Conservation (phyloP, 1,140 invertebrate species). For the Drosophila novamexicana region DNA sequence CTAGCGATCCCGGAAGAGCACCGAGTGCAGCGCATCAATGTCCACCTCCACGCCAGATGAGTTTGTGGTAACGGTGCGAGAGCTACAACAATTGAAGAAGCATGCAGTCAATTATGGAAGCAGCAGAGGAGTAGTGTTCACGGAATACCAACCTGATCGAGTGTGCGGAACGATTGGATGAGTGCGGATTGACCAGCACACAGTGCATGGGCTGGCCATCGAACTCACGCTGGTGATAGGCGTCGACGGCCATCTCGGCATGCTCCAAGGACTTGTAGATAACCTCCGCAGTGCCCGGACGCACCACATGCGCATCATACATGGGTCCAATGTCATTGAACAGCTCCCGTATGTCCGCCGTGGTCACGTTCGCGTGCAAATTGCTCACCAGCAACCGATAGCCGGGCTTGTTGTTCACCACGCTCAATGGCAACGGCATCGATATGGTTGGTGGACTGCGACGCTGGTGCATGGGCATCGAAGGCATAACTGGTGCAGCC, state of each 20-base stretch:
- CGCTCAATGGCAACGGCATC: slow-evolving; percentile 35
- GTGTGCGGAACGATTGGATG: slow-evolving; percentile 86
- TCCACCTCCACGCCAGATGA: slow-evolving; percentile 73
- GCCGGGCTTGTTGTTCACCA: slow-evolving; percentile 84
- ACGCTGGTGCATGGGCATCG: slow-evolving; percentile 31
- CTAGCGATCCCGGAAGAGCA: slow-evolving; percentile 70
- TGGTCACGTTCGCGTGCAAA: slow-evolving; percentile 92
- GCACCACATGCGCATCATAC: slow-evolving; percentile 92
- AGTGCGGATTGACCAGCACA: slow-evolving; percentile 89
- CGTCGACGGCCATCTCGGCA: slow-evolving; percentile 94
- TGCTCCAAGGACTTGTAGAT: slow-evolving; percentile 94
- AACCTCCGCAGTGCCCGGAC: slow-evolving; percentile 94
- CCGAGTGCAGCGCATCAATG: slow-evolving; percentile 73
- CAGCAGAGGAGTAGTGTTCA: no score
- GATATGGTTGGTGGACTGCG: slow-evolving; percentile 75
- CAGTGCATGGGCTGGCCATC: slow-evolving; percentile 94
- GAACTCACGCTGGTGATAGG: slow-evolving; percentile 95
- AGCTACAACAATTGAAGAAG: slow-evolving; percentile 23
- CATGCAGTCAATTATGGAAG: background rate
- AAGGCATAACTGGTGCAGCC: slow-evolving; percentile 38
- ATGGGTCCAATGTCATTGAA: slow-evolving; percentile 96
- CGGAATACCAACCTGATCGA: slow-evolving; percentile 75
- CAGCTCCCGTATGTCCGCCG: slow-evolving; percentile 96
- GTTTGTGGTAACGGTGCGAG: slow-evolving; percentile 70
- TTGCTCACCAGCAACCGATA: slow-evolving; percentile 94